phyloP scores from a whole-genome alignment of 2,113 vertebrate genomes.

The Leucoraja erinaceus region DNA sequence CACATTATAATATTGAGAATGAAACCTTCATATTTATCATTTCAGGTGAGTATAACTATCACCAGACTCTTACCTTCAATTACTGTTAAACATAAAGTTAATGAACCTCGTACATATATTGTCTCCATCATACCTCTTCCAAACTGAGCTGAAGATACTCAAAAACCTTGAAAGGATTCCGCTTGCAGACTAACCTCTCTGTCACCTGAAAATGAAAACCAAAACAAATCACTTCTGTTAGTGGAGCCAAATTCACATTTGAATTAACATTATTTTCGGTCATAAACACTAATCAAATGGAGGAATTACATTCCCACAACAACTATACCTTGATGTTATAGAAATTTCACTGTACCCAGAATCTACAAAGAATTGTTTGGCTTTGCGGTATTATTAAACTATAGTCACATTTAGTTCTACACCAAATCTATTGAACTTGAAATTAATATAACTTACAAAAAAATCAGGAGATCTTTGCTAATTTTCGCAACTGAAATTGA shows the following conservation, averaged over 20 bases:
- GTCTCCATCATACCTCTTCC: constrained; percentile 71
- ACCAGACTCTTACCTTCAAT: neutral
- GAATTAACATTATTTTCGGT: neutral
- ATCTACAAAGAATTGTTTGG: neutral
- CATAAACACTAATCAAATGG: neutral
- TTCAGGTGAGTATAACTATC: neutral
- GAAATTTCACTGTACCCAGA: neutral
- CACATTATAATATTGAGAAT: neutral
- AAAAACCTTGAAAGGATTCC: constrained; percentile 69
- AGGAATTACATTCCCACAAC: neutral
- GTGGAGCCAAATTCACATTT: neutral
- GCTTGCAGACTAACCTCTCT: constrained; percentile 60
- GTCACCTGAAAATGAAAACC: neutral
- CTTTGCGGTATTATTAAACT: neutral
- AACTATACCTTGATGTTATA: neutral
- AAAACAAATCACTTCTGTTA: neutral
- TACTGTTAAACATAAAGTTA: neutral
- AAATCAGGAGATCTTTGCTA: neutral
- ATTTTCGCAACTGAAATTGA: neutral
- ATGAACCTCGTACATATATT: neutral
- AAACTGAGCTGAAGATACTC: constrained; percentile 84
- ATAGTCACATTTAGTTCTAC: neutral
- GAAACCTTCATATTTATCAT: too few relatives aligned
- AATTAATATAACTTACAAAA: neutral
- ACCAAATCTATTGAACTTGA: neutral